Conservation (phyloP, 2,797 vertebrate genomes). For the Adelosebastes latens region DNA sequence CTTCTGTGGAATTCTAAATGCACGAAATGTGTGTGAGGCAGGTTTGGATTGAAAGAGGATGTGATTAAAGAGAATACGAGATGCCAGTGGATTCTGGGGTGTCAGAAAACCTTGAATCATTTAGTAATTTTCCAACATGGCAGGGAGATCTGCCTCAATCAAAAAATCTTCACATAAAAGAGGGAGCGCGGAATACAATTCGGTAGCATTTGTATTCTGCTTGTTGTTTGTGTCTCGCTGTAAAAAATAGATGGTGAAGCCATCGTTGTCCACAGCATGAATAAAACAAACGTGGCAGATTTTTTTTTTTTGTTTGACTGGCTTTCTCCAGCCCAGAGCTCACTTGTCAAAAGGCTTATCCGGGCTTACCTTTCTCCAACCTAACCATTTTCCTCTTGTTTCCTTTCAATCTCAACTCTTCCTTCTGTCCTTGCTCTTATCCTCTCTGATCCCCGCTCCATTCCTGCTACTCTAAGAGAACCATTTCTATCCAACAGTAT, state of each 20-base stretch:
- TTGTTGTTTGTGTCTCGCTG: conserved; percentile 54
- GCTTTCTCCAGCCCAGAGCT: conserved; percentile 69
- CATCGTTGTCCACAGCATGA: conserved; percentile 63
- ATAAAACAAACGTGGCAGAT: conserved; percentile 74
- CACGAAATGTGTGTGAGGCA: conserved; percentile 57
- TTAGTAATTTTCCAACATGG: conserved; percentile 65
- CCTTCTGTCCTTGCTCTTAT: conserved; percentile 74
- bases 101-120: conserved; percentile 77
- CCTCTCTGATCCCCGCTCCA: conserved; percentile 76
- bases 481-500: conserved; percentile 73
- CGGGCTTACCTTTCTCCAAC: conserved; percentile 78
- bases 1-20: conserved; percentile 58
- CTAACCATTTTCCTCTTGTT: conserved; percentile 77
- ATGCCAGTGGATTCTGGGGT: conserved; percentile 67
- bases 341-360: conserved; percentile 82
- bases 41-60: conserved; percentile 62
- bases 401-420: conserved; percentile 77
- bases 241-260: conserved; percentile 38
- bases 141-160: conserved; percentile 53
- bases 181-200: neutral
- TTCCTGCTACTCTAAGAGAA: conserved; percentile 66
- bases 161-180: conserved; percentile 51
- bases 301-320: conserved; percentile 66
- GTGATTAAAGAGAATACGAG: conserved; percentile 76
- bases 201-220: conserved; percentile 45